phyloP scores from a whole-genome alignment of 1,140 invertebrate species.

The Meloidogyne hapla region DNA sequence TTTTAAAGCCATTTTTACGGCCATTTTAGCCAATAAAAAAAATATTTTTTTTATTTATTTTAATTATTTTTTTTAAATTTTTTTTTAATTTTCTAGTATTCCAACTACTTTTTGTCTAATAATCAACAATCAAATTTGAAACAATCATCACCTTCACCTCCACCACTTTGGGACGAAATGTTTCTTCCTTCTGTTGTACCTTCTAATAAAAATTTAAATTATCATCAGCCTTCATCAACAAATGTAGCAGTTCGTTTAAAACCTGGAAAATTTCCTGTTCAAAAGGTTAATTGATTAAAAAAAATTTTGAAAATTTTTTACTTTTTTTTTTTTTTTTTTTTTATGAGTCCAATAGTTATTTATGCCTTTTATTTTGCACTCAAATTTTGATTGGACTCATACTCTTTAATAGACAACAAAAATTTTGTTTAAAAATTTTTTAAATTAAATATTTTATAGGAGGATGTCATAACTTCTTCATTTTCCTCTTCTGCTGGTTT shows the following conservation, averaged over 20 bases:
- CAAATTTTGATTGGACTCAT: too few relatives aligned
- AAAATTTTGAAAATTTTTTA: too few relatives aligned
- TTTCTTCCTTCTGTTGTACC: neutral
- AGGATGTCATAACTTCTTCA: neutral
- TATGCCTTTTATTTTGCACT: too few relatives aligned
- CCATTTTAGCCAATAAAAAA: too few relatives aligned
- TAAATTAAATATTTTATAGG: neutral
- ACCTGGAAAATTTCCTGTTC: constrained; percentile 29
- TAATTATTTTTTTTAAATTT: neutral
- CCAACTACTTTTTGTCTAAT: constrained; percentile 24
- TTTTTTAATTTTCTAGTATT: neutral
- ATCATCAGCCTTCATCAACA: neutral
- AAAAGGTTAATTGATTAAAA: neutral
- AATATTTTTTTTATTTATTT: neutral
- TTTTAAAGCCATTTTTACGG: too few relatives aligned
- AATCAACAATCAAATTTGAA: neutral
- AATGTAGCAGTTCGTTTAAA: too few relatives aligned
- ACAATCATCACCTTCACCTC: neutral
- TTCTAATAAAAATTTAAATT: constrained; percentile 3
- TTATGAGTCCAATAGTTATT: too few relatives aligned
- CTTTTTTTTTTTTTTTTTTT: too few relatives aligned
- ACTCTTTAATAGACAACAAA: too few relatives aligned
- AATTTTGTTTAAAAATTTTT: neutral
- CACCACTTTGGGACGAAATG: neutral
- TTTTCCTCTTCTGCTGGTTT: neutral